phyloP scores from a whole-genome alignment of 2,888 invertebrate species.

The Chalcosyrphus nemorum region DNA sequence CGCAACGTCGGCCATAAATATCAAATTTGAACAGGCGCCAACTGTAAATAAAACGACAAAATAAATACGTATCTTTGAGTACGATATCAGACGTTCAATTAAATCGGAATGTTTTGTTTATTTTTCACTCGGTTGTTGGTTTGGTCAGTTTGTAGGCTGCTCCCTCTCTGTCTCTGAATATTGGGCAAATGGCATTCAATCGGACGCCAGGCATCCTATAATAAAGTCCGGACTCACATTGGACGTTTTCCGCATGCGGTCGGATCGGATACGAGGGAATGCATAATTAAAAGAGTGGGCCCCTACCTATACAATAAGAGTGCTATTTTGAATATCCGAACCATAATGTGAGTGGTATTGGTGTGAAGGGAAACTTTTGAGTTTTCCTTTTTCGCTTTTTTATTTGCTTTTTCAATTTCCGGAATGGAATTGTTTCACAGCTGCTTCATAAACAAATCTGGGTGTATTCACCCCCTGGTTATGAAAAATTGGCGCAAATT shows the following conservation, averaged over 20 bases:
- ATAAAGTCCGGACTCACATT: conserved; percentile 16
- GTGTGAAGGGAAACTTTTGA: neutral
- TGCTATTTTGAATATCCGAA: conserved; percentile 5
- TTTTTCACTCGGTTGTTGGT: conserved; percentile 31
- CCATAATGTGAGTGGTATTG: neutral
- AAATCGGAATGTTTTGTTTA: conserved; percentile 34
- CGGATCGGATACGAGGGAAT: conserved; percentile 38
- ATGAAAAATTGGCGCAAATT: neutral
- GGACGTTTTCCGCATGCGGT: conserved; percentile 30
- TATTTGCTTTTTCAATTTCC: conserved; percentile 19
- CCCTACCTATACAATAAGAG: neutral
- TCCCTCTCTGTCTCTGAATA: neutral
- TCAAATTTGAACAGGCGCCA: neutral
- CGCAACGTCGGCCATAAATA: neutral
- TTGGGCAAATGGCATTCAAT: neutral
- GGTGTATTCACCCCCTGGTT: neutral
- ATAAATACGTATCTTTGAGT: conserved; percentile 9
- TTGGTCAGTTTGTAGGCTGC: conserved; percentile 24
- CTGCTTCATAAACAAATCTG: neutral
- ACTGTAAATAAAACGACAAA: neutral
- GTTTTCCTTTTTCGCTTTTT: too few species aligned
- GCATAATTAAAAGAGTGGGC: conserved; percentile 39
- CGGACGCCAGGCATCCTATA: neutral
- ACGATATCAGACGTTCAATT: conserved; percentile 20
- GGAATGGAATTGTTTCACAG: neutral